These are phyloP conservation scores for Pogonomyrmex barbatus DNA, from an alignment of 1,140 invertebrate species.

Conservation along the genomic window DNA sequence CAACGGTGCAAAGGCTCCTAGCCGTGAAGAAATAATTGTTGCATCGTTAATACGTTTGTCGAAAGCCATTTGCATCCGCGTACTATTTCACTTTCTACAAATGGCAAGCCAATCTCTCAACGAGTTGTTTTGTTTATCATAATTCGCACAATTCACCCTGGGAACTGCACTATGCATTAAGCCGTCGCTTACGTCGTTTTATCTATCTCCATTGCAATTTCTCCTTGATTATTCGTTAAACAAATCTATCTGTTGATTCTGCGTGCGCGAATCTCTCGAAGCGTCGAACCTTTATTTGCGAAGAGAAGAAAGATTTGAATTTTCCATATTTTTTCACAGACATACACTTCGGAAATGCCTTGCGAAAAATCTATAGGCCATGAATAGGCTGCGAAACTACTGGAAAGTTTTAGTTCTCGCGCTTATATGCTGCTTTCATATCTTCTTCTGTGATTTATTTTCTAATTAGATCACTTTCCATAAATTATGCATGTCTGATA, in stretches of 20 bases:
- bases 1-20: neutral
- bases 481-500: neutral
- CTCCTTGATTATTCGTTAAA: neutral
- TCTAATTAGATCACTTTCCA: slow-evolving; percentile 20
- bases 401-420: slow-evolving; percentile 4
- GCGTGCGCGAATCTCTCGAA: neutral
- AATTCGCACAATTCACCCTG: neutral
- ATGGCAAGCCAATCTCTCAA: neutral
- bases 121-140: slow-evolving; percentile 7
- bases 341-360: neutral
- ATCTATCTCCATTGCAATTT: neutral
- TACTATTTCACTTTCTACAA: slow-evolving; percentile 23
- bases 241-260: neutral
- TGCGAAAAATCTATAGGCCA: neutral
- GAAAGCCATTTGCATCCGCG: neutral
- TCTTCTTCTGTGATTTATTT: slow-evolving; percentile 1
- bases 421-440: neutral
- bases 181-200: neutral
- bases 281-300: neutral
- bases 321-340: neutral
- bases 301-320: slow-evolving; percentile 20
- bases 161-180: neutral
- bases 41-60: neutral
- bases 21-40: slow-evolving; percentile 39
- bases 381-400: neutral